phyloP scores from a whole-genome alignment of 2,888 invertebrate species.

The Nipponacmea schrenckii region DNA sequence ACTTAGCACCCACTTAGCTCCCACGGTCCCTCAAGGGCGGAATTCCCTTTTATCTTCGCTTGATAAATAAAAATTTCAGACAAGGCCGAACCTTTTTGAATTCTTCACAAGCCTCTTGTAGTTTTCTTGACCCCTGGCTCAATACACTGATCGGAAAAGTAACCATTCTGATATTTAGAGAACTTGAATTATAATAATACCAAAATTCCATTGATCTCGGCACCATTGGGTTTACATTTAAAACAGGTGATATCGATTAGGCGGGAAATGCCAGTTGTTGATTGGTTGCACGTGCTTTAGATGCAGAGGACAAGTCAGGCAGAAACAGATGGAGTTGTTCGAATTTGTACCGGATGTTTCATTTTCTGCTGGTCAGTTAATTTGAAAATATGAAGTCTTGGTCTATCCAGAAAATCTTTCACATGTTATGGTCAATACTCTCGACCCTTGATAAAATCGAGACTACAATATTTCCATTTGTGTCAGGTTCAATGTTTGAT shows the following conservation, averaged over 20 bases:
- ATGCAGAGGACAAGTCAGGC: background rate
- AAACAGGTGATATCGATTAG: conserved; percentile 7
- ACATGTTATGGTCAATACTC: too few relatives aligned
- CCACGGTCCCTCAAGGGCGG: background rate
- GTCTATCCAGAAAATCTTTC: too few relatives aligned
- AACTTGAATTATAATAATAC: background rate
- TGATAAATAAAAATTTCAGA: background rate
- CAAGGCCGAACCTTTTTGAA: background rate
- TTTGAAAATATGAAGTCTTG: background rate
- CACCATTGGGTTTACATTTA: background rate
- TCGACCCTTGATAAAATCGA: too few relatives aligned
- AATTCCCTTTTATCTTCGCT: background rate
- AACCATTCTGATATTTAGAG: background rate
- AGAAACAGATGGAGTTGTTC: background rate
- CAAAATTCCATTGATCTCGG: background rate
- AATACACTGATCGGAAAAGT: conserved; percentile 3
- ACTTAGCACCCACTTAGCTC: background rate
- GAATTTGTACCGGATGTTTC: background rate
- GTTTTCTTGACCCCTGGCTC: background rate
- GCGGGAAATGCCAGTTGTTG: background rate
- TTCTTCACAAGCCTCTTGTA: background rate
- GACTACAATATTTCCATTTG: background rate
- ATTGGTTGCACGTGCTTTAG: background rate
- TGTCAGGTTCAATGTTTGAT: background rate
- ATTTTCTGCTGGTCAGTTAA: background rate